Base-by-base conservation (phyloP, 2,797 vertebrate species). In the Rhabdophis nuchalis region DNA sequence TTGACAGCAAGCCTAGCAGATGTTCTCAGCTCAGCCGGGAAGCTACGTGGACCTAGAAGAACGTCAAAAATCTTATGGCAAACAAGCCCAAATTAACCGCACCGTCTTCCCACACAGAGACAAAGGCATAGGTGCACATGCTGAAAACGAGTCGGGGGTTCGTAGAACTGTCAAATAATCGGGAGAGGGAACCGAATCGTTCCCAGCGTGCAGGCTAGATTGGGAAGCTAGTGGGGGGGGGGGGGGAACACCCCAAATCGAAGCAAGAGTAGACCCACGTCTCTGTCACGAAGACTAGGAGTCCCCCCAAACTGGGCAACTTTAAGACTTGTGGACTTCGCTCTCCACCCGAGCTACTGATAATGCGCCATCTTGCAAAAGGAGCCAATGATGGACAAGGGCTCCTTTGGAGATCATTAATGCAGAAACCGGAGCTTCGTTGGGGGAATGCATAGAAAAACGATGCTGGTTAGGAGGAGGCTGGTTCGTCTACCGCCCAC, bases 41-140 rank as follows among this genome's bases (percentile, higher is more conserved):
- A 94, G 56, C 85, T 86, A 86, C 27, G 46, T 5, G 0, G 93
- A 61, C 91, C 95, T 95, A 58, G 56, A 91, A 95, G 94, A 92
- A 29, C 77, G 94, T 95, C 95, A 64, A n/a, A 92, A 92, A 92
- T 94, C 92, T 94, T 91, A 1, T 91, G 92, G 95, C 92, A 96
- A 92, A 90, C 94, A 94, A 93, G 88, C 93, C 95, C 92, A 68
- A 93, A 96, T 95, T 93, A 96, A 93, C 94, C 93, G 52, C 46
- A 82, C 91, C 61, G 52, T 41, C 93, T 88, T 94, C 54, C 93
- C 93, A 16, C 77, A 86, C n/a, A 60, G 86, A 92, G 90, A 95
- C 90, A 56, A 91, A 96, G 82, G 89, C 91, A 91, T 5, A 5
- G 91, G 90, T 92, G 93, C 58, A 27, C 90, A 93, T 92, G 87